Base-by-base conservation (phyloP, 2,797 vertebrate genomes). In the Crenuchus spilurus region DNA sequence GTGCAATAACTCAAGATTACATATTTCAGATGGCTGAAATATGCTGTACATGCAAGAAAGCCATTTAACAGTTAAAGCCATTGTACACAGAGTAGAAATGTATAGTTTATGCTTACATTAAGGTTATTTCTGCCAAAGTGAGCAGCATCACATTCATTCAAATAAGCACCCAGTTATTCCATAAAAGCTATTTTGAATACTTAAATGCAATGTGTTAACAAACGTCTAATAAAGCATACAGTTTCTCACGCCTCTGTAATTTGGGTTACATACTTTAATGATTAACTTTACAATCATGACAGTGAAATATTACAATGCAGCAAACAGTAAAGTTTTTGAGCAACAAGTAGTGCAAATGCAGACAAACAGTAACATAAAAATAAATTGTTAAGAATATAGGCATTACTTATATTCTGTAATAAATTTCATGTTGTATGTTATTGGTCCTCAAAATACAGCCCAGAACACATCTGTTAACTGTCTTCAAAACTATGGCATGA, bases 301-400 rank as follows among this genome's bases (percentile, higher is more conserved):
- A 75, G 52, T 52, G 35, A 33, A 69, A 63, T 52, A 54, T 42
- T 44, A 39, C 44, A 76, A 70, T 48, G 52, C 52, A 55, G 52
- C 26, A 31, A 31, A 30, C 26, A n/a, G 39, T 52, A 57, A 60
- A 26, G 6, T 51, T 16, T 39, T 57, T 76, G 7, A 70, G 58
- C 39, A 76, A 46, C 37, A 61, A 60, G 46, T 41, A 62, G 46
- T 41, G 51, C 57, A 20, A 30, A 35, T 61, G 39, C 31, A 55
- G 30, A 52, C 26, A 22, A 54, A 54, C 30, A 9, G 6, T 42
- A 41, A 58, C 7, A 18, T 31, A 16, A 71, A 10, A 3, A 33
- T 22, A 64, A 16, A 14, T 54, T 26, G 8, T 26, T 70, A 16
- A 28, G 10, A 60, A 11, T 26, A 51, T 24, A 11, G 26, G 49